Evolutionary conservation across 2,888 invertebrate genomes (phyloP), one percentile per base, ranked within the genome.

Genomic region (Oligia strigilis): DNA sequence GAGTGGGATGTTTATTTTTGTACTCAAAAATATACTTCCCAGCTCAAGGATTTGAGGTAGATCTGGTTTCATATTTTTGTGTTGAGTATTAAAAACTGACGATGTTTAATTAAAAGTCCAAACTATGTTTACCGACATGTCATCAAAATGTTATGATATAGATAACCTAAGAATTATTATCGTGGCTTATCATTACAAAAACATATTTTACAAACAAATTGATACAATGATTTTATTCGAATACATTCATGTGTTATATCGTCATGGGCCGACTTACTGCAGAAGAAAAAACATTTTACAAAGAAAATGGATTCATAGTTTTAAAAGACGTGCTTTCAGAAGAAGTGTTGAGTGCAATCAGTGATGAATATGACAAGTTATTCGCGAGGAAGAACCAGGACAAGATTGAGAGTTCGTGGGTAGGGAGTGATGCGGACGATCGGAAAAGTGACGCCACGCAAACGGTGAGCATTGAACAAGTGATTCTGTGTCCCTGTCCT

Each of bases 391-490:
- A 97, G 90, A 95, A 95, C 77, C 93, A 95, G 82, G 87, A 94
- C 19, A 97, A 97, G 81, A 93, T 97, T 89, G 97, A 97, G 88
- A 96, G 97, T 64, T 95, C 97, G 0, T 97, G 97, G 97, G 93
- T 93, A 0, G 97, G 97, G 13, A 94, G 96, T n/a, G 96, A 97
- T 13, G 92, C 91, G 8, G 92, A 91, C 3, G 91, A 93, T 77
- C 91, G 95, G 77, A 89, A 89, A 60, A 93, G 88, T 67, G 88
- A 93, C n/a, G 90, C 91, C 3, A 86, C 84, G 1, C 91, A 88
- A 64, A 95, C 95, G 13, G 95, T 91, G 43, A 70, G 36, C 14
- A 40, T 95, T 91, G n/a, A 65, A 14, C 9, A 29, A 43, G 4
- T 17, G 8, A n/a, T 14, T 46, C 17, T n/a, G 55, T 23, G 19